Evolutionary conservation across 2,113 vertebrate species (phyloP).

Genomic region (Leucoraja erinaceus): DNA sequence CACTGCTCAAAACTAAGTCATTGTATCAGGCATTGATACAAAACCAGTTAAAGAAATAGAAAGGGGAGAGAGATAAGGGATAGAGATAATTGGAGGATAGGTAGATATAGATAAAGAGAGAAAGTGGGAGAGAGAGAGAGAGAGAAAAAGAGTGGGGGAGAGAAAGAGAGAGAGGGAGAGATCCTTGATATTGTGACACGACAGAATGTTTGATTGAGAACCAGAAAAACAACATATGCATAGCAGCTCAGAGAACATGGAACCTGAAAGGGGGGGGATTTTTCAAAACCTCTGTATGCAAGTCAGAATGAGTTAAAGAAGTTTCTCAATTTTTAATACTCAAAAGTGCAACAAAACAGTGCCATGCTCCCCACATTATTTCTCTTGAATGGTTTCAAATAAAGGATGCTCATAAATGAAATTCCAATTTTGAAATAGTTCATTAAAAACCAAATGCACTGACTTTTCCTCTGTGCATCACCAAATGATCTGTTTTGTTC

Average conservation of each 20-base stretch:
- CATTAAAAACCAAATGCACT: background rate
- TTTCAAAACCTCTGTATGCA: background rate
- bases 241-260: background rate
- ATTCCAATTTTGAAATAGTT: background rate
- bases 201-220: background rate
- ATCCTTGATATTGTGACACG: background rate
- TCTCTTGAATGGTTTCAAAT: background rate
- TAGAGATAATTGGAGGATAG: too few relatives aligned
- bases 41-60: background rate
- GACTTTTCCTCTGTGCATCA: background rate
- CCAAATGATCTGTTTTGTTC: background rate
- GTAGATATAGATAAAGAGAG: too few relatives aligned
- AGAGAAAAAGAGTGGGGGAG: too few relatives aligned
- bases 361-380: background rate
- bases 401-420: background rate
- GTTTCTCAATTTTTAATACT: background rate
- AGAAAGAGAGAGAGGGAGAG: background rate
- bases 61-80: too few relatives aligned
- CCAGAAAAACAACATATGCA: background rate
- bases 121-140: too few relatives aligned
- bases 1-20: background rate
- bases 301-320: background rate
- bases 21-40: background rate
- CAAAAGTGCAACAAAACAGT: background rate
- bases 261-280: background rate